Conservation (phyloP, 2,113 vertebrate genomes). For the Scomber colias region DNA sequence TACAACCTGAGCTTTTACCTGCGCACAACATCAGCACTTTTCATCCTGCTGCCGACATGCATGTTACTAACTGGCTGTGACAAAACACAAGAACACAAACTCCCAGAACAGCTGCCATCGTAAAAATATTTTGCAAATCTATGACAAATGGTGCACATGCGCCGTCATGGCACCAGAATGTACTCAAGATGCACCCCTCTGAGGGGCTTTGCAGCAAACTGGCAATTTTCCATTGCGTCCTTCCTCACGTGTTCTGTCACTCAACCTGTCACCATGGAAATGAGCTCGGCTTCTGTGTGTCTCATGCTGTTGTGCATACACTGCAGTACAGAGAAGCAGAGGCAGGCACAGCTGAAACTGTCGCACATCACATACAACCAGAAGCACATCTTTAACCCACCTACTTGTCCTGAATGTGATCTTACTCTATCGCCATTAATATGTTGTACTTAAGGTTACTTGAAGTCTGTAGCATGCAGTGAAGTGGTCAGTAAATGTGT, state of each 20-base stretch:
- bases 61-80: constrained; percentile 3
- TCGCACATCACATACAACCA: constrained; percentile 11
- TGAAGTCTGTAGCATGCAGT: neutral
- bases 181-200: constrained; percentile 32
- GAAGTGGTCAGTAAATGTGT: constrained; percentile 9
- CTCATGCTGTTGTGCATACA: constrained; percentile 53
- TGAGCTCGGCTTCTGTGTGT: constrained; percentile 65
- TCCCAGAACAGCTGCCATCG: constrained; percentile 27
- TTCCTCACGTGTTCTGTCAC: constrained; percentile 70
- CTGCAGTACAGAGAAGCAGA: constrained; percentile 61
- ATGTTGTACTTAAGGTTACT: neutral
- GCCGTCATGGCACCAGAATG: constrained; percentile 11
- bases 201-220: constrained; percentile 68
- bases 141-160: neutral
- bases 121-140: neutral
- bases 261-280: constrained; percentile 78
- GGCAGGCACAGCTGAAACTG: constrained; percentile 16
- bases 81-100: constrained; percentile 14
- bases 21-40: constrained; percentile 61
- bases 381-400: neutral
- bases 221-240: constrained; percentile 66
- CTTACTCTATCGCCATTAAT: neutral
- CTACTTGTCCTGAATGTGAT: neutral
- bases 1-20: constrained; percentile 46
- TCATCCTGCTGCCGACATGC: constrained; percentile 2